phyloP scores from a whole-genome alignment of 1,140 invertebrate species.

The Ceratoteleas bidentatus region DNA sequence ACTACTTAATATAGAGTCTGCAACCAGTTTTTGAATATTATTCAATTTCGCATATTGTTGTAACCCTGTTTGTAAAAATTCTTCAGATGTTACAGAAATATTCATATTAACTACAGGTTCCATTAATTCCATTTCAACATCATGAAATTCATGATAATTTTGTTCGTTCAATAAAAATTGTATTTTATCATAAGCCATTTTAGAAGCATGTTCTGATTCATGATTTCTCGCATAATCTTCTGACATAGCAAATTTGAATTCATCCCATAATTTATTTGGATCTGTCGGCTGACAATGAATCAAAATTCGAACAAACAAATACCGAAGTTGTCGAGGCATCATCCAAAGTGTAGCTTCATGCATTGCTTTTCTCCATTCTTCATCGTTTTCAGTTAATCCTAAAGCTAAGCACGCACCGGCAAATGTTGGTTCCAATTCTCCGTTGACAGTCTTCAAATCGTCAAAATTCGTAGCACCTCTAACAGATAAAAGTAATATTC shows the following conservation, averaged over 20 bases:
- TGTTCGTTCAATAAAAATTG: neutral
- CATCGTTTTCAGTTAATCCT: constrained; percentile 21
- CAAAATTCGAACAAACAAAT: constrained; percentile 2
- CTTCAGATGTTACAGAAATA: neutral
- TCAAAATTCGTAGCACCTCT: constrained; percentile 29
- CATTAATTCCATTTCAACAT: constrained; percentile 13
- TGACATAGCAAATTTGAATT: constrained; percentile 51
- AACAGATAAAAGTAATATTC: constrained; percentile 10
- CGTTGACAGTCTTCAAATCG: constrained; percentile 14
- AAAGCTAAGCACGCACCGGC: constrained; percentile 12
- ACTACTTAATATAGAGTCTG: neutral
- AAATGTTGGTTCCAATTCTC: constrained; percentile 3
- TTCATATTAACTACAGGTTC: neutral
- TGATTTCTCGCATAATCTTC: constrained; percentile 18
- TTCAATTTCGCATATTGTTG: neutral
- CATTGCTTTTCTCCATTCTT: constrained; percentile 25
- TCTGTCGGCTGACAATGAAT: constrained; percentile 15
- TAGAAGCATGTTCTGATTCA: constrained; percentile 3
- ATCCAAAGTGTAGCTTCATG: constrained; percentile 9
- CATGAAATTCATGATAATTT: neutral
- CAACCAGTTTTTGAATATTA: constrained; percentile 5
- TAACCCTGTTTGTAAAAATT: constrained; percentile 6
- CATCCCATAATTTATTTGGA: constrained; percentile 21
- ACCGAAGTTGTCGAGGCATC: constrained; percentile 5
- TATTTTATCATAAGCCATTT: constrained; percentile 18